Conservation (phyloP, 2,797 vertebrate genomes). For the Xiphophorus birchmanni region DNA sequence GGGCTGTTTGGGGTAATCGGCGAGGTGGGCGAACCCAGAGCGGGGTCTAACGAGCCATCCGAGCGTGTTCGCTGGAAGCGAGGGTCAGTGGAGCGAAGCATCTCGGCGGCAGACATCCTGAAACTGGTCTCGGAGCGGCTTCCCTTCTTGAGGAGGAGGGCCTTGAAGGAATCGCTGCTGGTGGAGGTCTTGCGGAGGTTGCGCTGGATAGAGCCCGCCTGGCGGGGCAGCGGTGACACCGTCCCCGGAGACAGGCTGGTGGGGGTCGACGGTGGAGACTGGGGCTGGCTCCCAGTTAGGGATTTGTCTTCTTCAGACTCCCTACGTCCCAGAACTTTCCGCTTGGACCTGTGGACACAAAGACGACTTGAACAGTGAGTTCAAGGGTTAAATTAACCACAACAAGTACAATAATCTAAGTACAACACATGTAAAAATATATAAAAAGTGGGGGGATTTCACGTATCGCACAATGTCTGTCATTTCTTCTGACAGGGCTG, state of each 20-base stretch:
- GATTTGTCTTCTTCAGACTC: conserved; percentile 93
- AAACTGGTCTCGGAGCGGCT: conserved; percentile 92
- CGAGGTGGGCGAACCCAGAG: conserved; percentile 56
- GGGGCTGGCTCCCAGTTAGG: conserved; percentile 60
- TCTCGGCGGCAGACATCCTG: conserved; percentile 95
- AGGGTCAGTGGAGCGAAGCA: conserved; percentile 94
- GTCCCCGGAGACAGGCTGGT: conserved; percentile 53
- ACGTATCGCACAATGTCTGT: no score
- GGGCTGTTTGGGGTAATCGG: conserved; percentile 75
- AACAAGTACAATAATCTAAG: neutral
- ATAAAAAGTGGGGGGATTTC: neutral
- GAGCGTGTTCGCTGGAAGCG: conserved; percentile 85
- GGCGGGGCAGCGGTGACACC: conserved; percentile 80
- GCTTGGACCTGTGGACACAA: conserved; percentile 87
- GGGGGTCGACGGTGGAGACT: conserved; percentile 70
- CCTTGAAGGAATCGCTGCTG: conserved; percentile 98
- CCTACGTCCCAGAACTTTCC: conserved; percentile 94
- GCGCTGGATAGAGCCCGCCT: conserved; percentile 90
- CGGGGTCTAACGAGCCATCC: conserved; percentile 74
- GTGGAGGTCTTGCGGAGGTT: conserved; percentile 91
- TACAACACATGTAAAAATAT: neutral
- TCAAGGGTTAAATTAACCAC: neutral
- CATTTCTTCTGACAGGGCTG: neutral
- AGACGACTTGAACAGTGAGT: neutral
- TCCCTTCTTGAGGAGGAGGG: conserved; percentile 94